These are phyloP conservation scores for Ectemnius continuus DNA, from an alignment of 2,888 invertebrate species.

Conservation along the genomic window DNA sequence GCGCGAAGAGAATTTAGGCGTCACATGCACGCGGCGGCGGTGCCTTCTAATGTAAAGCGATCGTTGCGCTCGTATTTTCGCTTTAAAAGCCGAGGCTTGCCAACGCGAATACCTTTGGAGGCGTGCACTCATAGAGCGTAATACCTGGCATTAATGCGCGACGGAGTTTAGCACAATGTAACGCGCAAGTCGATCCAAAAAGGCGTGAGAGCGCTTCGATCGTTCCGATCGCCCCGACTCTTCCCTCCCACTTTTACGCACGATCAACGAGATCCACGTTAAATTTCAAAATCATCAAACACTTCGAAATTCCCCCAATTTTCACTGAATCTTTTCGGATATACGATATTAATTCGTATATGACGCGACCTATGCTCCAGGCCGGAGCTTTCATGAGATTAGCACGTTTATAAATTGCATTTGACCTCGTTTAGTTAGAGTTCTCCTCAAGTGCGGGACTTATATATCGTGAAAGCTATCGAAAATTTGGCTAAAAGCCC, in stretches of 20 bases:
- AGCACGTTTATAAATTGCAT: too few relatives aligned
- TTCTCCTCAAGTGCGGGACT: neutral
- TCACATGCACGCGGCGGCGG: constrained; percentile 24
- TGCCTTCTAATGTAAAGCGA: constrained; percentile 52
- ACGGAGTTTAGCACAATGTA: constrained; percentile 30
- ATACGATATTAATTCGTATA: too few relatives aligned
- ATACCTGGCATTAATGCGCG: constrained; percentile 43
- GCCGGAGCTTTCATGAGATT: too few relatives aligned
- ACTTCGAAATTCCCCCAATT: too few relatives aligned
- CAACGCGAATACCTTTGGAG: constrained; percentile 24
- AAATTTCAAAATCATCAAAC: too few relatives aligned
- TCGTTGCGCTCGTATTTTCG: constrained; percentile 51
- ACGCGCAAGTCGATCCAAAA: constrained; percentile 17
- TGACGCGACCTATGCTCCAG: too few relatives aligned
- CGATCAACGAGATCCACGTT: too few relatives aligned
- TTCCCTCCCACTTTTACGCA: neutral
- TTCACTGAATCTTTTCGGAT: too few relatives aligned
- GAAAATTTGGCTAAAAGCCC: too few relatives aligned
- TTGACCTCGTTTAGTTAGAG: too few relatives aligned
- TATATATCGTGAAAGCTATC: neutral
- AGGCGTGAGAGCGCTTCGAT: neutral
- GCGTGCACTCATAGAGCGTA: constrained; percentile 20
- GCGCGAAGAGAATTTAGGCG: constrained; percentile 38
- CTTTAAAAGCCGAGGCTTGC: constrained; percentile 42
- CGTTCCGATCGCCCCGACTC: neutral